Evolutionary conservation across 2,113 vertebrate genomes (phyloP).

Genomic region (Grammomys dolichurus): DNA sequence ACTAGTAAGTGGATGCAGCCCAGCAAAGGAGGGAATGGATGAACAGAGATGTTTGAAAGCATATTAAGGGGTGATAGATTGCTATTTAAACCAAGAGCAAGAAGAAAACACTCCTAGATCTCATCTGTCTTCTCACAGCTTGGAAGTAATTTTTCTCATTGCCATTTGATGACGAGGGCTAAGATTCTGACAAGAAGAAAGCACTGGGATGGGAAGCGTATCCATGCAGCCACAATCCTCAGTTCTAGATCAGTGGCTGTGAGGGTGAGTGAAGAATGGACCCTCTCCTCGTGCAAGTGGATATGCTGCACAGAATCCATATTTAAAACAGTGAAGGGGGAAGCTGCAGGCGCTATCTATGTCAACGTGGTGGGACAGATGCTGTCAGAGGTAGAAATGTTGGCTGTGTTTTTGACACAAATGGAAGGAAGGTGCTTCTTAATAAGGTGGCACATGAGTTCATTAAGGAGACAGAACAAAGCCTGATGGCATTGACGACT

Average conservation of each 20-base stretch:
- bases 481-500: not conserved
- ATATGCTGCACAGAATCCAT: not conserved
- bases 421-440: not conserved
- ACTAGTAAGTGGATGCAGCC: not conserved
- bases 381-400: not conserved
- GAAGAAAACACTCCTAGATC: not conserved
- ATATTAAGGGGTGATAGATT: not conserved
- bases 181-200: not conserved
- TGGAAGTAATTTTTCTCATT: not conserved
- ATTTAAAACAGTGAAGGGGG: not conserved
- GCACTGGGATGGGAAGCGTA: not conserved
- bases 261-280: not conserved
- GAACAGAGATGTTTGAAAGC: slow-evolving; percentile 7
- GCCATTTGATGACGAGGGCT: not conserved
- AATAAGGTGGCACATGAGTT: not conserved
- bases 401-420: not conserved
- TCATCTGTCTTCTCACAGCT: not conserved
- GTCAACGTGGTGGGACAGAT: not conserved
- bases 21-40: not conserved
- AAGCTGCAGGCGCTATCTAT: not conserved
- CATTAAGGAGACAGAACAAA: not conserved
- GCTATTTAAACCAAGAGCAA: not conserved
- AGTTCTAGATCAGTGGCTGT: not conserved
- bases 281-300: too few species aligned
- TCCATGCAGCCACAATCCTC: not conserved